phyloP scores from a whole-genome alignment of 1,140 invertebrate species.

The Mactra quadrangularis region DNA sequence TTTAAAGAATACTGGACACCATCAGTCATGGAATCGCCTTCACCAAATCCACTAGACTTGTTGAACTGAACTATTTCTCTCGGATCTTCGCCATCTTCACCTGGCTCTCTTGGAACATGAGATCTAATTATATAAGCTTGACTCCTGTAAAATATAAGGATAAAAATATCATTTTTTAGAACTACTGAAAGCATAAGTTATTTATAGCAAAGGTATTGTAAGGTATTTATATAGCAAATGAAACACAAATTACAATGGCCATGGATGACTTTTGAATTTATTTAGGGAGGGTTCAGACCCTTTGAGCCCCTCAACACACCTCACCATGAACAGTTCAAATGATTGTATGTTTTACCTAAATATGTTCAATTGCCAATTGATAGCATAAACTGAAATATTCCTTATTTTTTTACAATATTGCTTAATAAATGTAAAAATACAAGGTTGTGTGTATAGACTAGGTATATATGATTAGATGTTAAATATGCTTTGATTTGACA shows the following conservation, averaged over 20 bases:
- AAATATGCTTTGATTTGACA: too few relatives aligned
- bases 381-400: too few relatives aligned
- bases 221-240: neutral
- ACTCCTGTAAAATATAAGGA: neutral
- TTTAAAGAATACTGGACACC: slow-evolving; percentile 47
- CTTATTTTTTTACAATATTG: too few relatives aligned
- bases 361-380: too few relatives aligned
- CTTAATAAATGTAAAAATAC: too few relatives aligned
- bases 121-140: slow-evolving; percentile 13
- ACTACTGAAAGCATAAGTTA: neutral
- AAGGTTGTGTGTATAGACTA: too few relatives aligned
- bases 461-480: too few relatives aligned
- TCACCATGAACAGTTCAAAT: neutral
- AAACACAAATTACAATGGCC: neutral
- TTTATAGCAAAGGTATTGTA: neutral
- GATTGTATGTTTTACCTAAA: too few relatives aligned
- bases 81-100: neutral
- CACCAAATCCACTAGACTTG: slow-evolving; percentile 33
- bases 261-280: neutral
- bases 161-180: neutral
- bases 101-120: neutral
- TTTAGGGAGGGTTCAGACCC: neutral
- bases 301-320: neutral
- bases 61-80: neutral
- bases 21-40: slow-evolving; percentile 11